A percentile compares a stretch with the other conserved stretches of the same genome.
phyloP scores from a whole-genome alignment of 2,113 vertebrate species.

The Amblyornis subalaris region DNA sequence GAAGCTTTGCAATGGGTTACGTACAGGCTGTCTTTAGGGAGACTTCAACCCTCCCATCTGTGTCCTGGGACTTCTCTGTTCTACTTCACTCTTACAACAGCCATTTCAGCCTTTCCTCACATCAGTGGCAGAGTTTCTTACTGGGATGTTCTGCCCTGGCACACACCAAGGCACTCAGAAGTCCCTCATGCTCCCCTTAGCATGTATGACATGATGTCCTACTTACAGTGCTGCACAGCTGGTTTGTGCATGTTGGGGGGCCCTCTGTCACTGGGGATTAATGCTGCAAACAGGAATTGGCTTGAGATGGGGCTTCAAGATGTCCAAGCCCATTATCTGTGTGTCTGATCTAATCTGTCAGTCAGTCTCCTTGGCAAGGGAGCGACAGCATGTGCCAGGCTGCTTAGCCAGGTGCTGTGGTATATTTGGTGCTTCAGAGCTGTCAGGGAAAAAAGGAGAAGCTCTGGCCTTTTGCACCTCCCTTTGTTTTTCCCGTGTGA shows the following conservation, averaged over 20 bases:
- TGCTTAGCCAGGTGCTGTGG: slow-evolving; percentile 41
- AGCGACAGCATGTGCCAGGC: neutral
- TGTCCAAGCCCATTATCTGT: slow-evolving; percentile 29
- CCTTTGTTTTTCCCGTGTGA: neutral
- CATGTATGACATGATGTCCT: neutral
- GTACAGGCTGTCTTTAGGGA: neutral
- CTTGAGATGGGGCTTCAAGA: slow-evolving; percentile 11
- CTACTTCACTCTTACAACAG: neutral
- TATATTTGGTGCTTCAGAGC: slow-evolving; percentile 19
- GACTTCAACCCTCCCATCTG: neutral
- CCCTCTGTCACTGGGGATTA: slow-evolving; percentile 54
- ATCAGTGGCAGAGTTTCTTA: neutral
- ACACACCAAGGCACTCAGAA: neutral
- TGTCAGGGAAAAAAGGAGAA: slow-evolving; percentile 10
- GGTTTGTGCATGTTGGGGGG: neutral
- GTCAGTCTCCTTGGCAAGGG: slow-evolving; percentile 15
- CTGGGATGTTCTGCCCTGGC: neutral
- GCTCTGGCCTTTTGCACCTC: neutral
- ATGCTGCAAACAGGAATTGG: neutral
- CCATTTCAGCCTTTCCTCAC: neutral
- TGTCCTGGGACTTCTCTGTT: neutral
- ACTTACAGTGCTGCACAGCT: slow-evolving; percentile 20
- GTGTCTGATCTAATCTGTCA: slow-evolving; percentile 57
- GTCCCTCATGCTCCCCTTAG: neutral
- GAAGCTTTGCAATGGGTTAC: neutral